phyloP scores from a whole-genome alignment of 2,888 invertebrate genomes.

The Aphrophora alni region DNA sequence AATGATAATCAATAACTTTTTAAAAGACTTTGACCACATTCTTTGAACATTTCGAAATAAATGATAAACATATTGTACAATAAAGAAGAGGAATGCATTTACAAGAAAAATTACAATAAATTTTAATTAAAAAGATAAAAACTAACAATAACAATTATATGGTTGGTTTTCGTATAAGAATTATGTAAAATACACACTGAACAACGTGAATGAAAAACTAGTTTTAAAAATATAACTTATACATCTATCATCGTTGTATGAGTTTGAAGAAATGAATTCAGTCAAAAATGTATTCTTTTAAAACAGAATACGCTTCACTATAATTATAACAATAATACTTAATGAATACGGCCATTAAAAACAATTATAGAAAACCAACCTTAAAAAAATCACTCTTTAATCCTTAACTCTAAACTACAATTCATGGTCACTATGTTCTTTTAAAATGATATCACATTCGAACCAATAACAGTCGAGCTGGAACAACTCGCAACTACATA shows the following conservation, averaged over 20 bases:
- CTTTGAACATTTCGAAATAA: slow-evolving; percentile 31
- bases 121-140: slow-evolving; percentile 26
- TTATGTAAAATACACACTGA: slow-evolving; percentile 16
- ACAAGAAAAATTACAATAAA: slow-evolving; percentile 30
- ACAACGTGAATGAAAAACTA: slow-evolving; percentile 18
- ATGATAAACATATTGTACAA: slow-evolving; percentile 42
- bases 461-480: slow-evolving; percentile 3
- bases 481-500: neutral
- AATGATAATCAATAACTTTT: slow-evolving; percentile 31
- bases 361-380: slow-evolving; percentile 20
- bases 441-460: slow-evolving; percentile 4
- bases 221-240: slow-evolving; percentile 32
- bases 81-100: slow-evolving; percentile 40
- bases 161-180: slow-evolving; percentile 7
- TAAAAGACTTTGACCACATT: slow-evolving; percentile 31
- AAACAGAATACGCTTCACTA: neutral
- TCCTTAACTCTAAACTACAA: neutral
- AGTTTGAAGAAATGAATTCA: slow-evolving; percentile 26
- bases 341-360: neutral
- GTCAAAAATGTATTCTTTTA: slow-evolving; percentile 14
- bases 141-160: slow-evolving; percentile 26
- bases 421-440: slow-evolving; percentile 4
- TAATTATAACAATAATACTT: slow-evolving; percentile 22
- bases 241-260: slow-evolving; percentile 32
- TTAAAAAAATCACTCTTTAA: neutral